Evolutionary conservation across 2,797 vertebrate genomes (phyloP), one percentile per base, ranked within the genome.

Genomic region (Pantherophis alleghaniensis): DNA sequence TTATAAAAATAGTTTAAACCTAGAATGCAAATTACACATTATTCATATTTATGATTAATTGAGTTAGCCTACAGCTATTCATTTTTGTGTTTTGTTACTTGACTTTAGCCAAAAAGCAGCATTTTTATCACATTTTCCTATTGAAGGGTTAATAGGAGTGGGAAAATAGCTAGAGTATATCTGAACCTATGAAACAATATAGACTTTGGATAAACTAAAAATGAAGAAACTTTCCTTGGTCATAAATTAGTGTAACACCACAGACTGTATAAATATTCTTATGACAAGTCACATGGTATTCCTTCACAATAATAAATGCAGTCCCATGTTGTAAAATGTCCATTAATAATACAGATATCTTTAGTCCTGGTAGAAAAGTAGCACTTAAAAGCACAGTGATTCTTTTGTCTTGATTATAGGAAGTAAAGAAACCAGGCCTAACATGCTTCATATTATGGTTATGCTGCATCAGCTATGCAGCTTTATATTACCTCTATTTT

Each of bases 371-470:
- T 93, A 95, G 94, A 95, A 94, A 91, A 91, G 91, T 94, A 88
- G 74, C 91, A 95, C 86, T 60, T 89, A 92, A 94, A 96, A 96
- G 91, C 86, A 61, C 95, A 91, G 87, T 95, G 91, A 60, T 91
- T 95, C 91, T 93, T 96, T 96, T 37, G 94, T 96, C 92, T 95
- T 95, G 95, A 95, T 96, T 94, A 95, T 88, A 94, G n/a, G 88
- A 90, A 24, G 69, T 66, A 94, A 57, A 83, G 92, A 95, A 91
- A 90, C 86, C 51, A 66, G 37, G 61, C 53, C 94, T 56, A 61
- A 87, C 91, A 90, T 12, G 2, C 91, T 96, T 96, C 53, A 86
- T 90, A 42, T 96, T 94, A 89, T 88, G 55, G 47, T 74, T 92
- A 24, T 90, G 24, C 95, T 94, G 92, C 94, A 92, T 22, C 94